Evolutionary conservation across 2,797 vertebrate species (phyloP), one percentile per base, ranked within the genome.

Genomic region (Peromyscus melanophrys): DNA sequence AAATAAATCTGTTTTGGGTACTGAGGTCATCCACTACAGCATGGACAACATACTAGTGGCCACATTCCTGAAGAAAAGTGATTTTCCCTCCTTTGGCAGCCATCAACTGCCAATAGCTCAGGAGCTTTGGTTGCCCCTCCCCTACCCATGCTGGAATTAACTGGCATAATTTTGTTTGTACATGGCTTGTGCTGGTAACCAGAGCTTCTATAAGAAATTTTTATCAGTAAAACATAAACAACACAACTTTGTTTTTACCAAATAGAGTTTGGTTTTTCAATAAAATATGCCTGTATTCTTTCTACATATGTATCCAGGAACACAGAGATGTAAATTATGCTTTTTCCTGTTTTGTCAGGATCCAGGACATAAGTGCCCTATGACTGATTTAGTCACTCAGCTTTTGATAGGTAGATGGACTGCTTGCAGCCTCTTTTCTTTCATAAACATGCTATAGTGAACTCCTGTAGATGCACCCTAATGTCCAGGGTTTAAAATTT

Each of bases 401-500:
- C 5, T 88, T 37, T 73, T 65, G 34, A 14, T 29, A 21, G 34
- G 78, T 0, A 43, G 9, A 80, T 76, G 31, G 55, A 94, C 6
- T 67, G 7, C 80, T 75, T 52, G 16, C 34, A 67, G 19, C 3
- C 40, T 76, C 52, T 84, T 49, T 27, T 55, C 12, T 40, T 93
- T 94, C n/a, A 92, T 82, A 96, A 96, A 78, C 5, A 91, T 82
- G 27, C 43, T 63, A 91, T 9, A 86, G 4, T 94, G 55, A 90
- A 85, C 40, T 81, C 81, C 29, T 86, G 23, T 84, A 92, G 2
- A 77, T 71, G 34, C 6, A 46, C 75, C 52, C 43, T 83, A 84
- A 46, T 92, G 21, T 16, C 23, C 4, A 12, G 90, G 11, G 25
- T 12, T 87, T 77, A 89, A 76, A 71, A 49, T 61, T 96, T 96